Evolutionary conservation across 2,113 vertebrate genomes (phyloP).

Genomic region (Noturus placidus): DNA sequence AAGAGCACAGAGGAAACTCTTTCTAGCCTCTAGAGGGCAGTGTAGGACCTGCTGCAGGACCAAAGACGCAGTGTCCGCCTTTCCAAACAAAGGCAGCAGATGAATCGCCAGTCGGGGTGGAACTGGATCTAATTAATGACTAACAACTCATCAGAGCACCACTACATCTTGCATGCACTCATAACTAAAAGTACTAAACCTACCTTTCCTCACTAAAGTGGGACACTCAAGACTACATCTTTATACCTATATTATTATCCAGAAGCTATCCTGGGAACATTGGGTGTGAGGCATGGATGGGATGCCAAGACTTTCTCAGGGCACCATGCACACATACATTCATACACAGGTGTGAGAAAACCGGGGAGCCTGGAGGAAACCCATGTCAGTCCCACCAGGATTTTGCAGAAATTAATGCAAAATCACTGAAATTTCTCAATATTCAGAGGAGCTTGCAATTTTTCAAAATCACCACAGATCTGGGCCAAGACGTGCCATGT

Average conservation of each 20-base stretch:
- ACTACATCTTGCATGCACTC: too few relatives aligned
- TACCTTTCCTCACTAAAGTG: background rate
- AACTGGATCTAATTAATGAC: background rate
- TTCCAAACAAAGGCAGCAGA: background rate
- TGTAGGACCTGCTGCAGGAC: constrained; percentile 12
- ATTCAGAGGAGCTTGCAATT: too few relatives aligned
- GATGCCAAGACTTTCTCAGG: too few relatives aligned
- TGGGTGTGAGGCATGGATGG: background rate
- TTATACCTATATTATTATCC: background rate
- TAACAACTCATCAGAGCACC: background rate
- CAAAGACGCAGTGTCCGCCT: background rate
- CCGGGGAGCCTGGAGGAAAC: too few relatives aligned
- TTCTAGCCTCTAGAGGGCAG: constrained; percentile 40
- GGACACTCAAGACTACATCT: background rate
- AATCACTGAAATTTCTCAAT: too few relatives aligned
- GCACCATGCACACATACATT: background rate
- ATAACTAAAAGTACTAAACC: background rate
- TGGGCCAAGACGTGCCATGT: too few relatives aligned
- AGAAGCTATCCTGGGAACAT: background rate
- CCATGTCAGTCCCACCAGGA: too few relatives aligned
- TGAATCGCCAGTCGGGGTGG: background rate
- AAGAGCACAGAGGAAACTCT: constrained; percentile 12
- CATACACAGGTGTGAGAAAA: background rate
- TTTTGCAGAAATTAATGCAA: too few relatives aligned
- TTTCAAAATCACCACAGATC: too few relatives aligned